These are phyloP conservation scores for Myrmecophaga tridactyla DNA, from an alignment of 2,113 vertebrate species.

Conservation along the genomic window DNA sequence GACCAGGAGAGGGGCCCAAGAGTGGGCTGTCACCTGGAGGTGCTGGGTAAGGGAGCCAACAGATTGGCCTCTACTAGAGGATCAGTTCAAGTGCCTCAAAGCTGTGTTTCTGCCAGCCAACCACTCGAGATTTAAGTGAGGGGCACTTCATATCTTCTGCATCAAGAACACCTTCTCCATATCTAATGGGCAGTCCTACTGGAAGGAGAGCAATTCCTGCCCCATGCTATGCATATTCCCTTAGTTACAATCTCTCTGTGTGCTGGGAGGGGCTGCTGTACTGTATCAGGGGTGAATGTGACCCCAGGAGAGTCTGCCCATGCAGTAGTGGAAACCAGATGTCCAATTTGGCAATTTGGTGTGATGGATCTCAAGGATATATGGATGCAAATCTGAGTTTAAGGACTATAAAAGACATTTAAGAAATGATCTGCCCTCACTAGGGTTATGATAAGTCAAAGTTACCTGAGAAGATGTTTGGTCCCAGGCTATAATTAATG, in stretches of 20 bases:
- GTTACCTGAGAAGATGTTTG: background rate
- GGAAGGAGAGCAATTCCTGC: background rate
- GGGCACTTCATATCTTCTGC: background rate
- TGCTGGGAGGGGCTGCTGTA: background rate
- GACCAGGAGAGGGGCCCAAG: background rate
- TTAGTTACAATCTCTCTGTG: background rate
- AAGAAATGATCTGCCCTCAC: background rate
- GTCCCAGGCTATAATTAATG: background rate
- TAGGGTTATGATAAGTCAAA: background rate
- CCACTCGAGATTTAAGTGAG: background rate
- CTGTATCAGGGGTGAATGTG: background rate
- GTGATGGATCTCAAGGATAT: background rate
- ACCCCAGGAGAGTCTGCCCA: too few species aligned
- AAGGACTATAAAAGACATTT: background rate
- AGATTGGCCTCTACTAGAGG: background rate
- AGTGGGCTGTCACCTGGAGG: background rate
- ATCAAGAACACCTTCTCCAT: background rate
- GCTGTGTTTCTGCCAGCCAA: background rate
- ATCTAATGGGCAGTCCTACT: background rate
- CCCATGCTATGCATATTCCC: fast-evolving
- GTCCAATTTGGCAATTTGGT: background rate
- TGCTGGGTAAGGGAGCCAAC: background rate
- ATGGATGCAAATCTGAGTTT: background rate
- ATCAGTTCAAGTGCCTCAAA: background rate
- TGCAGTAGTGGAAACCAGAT: background rate